Percentiles rank a stretch among this genome's conserved stretches.
These are phyloP conservation scores for Neocloeon triangulifer DNA, from an alignment of 1,140 invertebrate species.

Conservation along the genomic window DNA sequence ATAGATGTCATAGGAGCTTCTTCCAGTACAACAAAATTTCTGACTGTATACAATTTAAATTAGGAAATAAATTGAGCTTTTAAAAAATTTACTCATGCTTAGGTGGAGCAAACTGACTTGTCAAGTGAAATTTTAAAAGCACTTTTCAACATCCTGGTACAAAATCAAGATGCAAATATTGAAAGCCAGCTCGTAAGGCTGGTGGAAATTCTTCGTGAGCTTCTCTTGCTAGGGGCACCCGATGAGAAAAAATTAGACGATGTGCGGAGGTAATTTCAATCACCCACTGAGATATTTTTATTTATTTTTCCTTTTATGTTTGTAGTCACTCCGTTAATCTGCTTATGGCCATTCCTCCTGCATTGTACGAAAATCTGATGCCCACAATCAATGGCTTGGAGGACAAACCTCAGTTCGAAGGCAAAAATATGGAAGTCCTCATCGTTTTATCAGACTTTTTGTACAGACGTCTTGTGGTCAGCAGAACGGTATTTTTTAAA, in stretches of 20 bases:
- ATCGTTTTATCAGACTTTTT: constrained; percentile 39
- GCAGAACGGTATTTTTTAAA: constrained; percentile 1
- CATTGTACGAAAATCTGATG: constrained; percentile 28
- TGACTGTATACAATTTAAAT: no score
- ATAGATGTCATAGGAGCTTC: constrained; percentile 9
- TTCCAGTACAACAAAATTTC: constrained; percentile 9
- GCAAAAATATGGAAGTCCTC: constrained; percentile 44
- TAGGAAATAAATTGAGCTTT: neutral
- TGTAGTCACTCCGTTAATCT: constrained; percentile 34
- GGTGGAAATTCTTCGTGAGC: constrained; percentile 41
- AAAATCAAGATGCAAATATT: constrained; percentile 33
- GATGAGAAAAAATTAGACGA: constrained; percentile 37
- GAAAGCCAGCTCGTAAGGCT: constrained; percentile 47
- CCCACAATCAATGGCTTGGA: constrained; percentile 14
- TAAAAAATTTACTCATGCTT: neutral
- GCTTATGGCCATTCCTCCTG: constrained; percentile 26
- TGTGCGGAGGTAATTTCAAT: constrained; percentile 31
- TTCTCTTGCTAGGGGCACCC: constrained; percentile 37
- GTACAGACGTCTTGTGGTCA: constrained; percentile 26
- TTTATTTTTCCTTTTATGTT: constrained; percentile 10
- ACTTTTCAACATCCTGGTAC: constrained; percentile 66
- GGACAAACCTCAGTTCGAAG: constrained; percentile 30
- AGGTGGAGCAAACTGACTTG: constrained; percentile 43
- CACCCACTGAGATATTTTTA: neutral
- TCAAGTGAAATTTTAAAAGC: constrained; percentile 69